Evolutionary conservation across 2,113 vertebrate genomes (phyloP), one percentile per base, ranked within the genome.

Genomic region (Melanocharis versteri): DNA sequence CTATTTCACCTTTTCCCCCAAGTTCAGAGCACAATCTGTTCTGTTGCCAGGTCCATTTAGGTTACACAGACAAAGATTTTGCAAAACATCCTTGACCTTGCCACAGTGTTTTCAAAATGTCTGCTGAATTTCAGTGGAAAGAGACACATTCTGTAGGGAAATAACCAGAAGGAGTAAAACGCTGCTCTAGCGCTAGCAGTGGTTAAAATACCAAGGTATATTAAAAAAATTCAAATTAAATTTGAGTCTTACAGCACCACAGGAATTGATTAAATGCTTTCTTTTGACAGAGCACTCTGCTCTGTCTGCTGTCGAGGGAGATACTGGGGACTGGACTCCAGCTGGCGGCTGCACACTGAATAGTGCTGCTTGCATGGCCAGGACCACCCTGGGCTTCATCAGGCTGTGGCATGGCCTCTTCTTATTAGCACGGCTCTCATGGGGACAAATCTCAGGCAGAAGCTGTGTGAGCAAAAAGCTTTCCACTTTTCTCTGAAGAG

Each of bases 331-430:
- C 42, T 26, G 37, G 57, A 56, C 35, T 70, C 37, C 57, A 35
- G n/a, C 10, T 5, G 2, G 51, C 37, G 42, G 45, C 39, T 47
- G 16, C 4, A 5, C 15, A 7, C 40, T 0, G 1, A 86, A 11
- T 11, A n/a, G 40, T 0, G 1, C 39, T 44, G 50, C 48, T 83
- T 2, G 0, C 15, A 11, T 1, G 7, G 5, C 37, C 61, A 56
- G n/a, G 26, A 70, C 16, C 54, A 47, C 31, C 56, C 6, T 1
- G 4, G 26, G n/a, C 78, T 78, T 76, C 71, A 72, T 53, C 26
- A 28, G 58, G 57, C 21, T 0, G 15, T 44, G 48, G 24, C n/a
- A n/a, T 1, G 22, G 50, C 45, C 37, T 64, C 30, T 62, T 60
- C 56, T 75, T 42, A 60, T 71, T 64, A 79, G 13, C 31, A 40